Base-by-base conservation (phyloP, 1,140 invertebrate species). In the Drosophila nigromelanica region DNA sequence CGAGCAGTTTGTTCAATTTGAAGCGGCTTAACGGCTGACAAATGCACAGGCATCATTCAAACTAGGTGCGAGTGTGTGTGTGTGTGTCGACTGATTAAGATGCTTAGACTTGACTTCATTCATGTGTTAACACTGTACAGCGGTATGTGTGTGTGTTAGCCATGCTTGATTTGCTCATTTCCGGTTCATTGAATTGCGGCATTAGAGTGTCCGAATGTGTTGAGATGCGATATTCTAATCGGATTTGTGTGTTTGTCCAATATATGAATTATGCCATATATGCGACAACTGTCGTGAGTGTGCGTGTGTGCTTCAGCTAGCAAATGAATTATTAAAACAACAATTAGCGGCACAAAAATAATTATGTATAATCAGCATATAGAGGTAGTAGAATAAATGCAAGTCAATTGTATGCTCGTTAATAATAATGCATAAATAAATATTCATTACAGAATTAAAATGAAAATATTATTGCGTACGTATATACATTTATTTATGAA, bases 141-240 rank as follows among this genome's bases (percentile, higher is more conserved):
- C 45, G 55, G 58, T 62, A 76, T 71, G 50, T 39, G 54, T 63
- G 58, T 43, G 8, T 35, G 52, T 56, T 39, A 56, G 42, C 24
- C 52, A 70, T 81, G 72, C 82, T 87, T 87, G 78, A 87, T 81
- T 87, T 87, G 68, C 54, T 81, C 68, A 87, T 78, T 87, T 87
- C 69, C 82, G 75, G 82, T 78, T 87, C 82, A 87, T 63, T 87
- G 82, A 86, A 81, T 63, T 39, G 56, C 42, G 30, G 59, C 55
- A 59, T 48, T 61, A 48, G 66, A 63, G 61, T 71, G 47, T 77
- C 58, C 48, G 64, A 69, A 69, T 79, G 64, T 79, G 55, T 69
- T 77, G 72, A 52, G 54, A 69, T 68, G 51, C 78, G 42, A 87
- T 81, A 87, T 81, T 81, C 72, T 87, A 87, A 86, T 87, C 78